These are phyloP conservation scores for Cathartes aura DNA, from an alignment of 2,113 vertebrate genomes.

Conservation along the genomic window DNA sequence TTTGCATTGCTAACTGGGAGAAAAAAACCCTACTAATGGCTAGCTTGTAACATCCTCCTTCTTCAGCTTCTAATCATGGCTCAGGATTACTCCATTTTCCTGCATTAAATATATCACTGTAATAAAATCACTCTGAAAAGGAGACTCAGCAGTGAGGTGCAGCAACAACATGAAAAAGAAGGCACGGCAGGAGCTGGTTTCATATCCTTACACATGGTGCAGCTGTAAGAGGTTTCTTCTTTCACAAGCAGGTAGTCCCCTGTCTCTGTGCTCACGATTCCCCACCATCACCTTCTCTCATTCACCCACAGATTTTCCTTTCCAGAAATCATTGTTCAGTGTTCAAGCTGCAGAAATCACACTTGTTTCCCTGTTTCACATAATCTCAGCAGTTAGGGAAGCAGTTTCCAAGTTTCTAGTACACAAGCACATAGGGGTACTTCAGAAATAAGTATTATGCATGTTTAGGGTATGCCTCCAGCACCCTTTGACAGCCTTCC, in stretches of 20 bases:
- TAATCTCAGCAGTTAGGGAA: background rate
- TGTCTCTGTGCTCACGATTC: background rate
- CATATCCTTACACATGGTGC: background rate
- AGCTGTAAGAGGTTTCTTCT: background rate
- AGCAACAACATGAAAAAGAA: background rate
- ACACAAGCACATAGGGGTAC: background rate
- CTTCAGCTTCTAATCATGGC: background rate
- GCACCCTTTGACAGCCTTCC: background rate
- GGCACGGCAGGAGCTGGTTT: background rate
- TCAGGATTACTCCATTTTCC: background rate
- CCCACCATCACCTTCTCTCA: background rate
- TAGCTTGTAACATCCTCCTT: background rate
- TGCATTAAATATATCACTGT: background rate
- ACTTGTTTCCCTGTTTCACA: background rate
- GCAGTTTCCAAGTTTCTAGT: background rate
- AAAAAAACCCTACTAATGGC: background rate
- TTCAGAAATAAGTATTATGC: background rate
- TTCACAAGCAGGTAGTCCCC: background rate
- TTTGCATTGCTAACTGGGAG: background rate
- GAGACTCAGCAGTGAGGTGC: background rate
- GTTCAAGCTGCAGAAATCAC: background rate
- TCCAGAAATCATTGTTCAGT: background rate
- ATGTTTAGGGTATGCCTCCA: background rate
- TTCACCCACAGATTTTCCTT: background rate
- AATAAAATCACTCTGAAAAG: background rate